Evolutionary conservation across 2,113 vertebrate species (phyloP).

Genomic region (Onychostruthus taczanowskii): DNA sequence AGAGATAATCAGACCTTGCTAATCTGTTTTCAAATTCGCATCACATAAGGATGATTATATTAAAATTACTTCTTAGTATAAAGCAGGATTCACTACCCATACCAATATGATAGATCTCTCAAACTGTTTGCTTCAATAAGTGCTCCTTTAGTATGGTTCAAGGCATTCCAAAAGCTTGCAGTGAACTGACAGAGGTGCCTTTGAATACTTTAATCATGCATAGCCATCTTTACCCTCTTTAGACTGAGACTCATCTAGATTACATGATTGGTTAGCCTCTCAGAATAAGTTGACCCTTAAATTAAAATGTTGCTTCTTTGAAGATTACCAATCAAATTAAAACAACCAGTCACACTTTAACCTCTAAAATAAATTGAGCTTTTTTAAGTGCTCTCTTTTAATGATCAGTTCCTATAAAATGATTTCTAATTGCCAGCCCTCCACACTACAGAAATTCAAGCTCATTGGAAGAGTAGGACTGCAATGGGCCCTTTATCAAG

Average conservation of each 20-base stretch:
- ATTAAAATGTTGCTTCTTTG: conserved; percentile 38
- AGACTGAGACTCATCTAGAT: conserved; percentile 13
- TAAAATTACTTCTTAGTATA: neutral
- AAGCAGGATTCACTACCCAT: neutral
- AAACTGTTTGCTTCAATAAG: neutral
- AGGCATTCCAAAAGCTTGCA: neutral
- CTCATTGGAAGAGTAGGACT: neutral
- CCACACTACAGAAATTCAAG: neutral
- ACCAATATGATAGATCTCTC: neutral
- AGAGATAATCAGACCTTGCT: neutral
- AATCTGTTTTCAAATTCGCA: conserved; percentile 2
- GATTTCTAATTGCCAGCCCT: neutral
- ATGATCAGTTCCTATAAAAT: neutral
- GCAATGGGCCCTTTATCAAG: neutral
- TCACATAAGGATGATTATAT: neutral
- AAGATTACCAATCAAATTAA: conserved; percentile 35
- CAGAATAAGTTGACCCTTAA: conserved; percentile 29
- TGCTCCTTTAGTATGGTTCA: neutral
- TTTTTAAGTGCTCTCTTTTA: neutral
- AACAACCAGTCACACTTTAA: neutral
- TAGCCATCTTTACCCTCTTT: neutral
- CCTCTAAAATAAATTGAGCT: neutral
- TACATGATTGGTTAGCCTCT: conserved; percentile 29
- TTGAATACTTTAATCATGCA: conserved; percentile 14
- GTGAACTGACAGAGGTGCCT: conserved; percentile 20